These are phyloP conservation scores for Merluccius polli DNA, from an alignment of 2,797 vertebrate species.

Conservation along the genomic window DNA sequence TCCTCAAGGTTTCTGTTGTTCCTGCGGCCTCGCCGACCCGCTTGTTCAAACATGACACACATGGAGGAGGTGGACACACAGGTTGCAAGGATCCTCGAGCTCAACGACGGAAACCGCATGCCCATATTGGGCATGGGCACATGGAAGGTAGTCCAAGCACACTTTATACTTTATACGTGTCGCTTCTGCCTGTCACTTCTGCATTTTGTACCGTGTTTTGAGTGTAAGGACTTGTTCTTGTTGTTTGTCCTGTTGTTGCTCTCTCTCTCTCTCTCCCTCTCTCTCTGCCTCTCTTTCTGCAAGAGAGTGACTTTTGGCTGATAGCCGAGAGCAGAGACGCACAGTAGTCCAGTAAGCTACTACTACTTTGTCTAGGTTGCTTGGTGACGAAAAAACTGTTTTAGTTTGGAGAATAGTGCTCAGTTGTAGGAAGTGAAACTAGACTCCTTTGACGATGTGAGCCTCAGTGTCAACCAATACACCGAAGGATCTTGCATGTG, in stretches of 20 bases:
- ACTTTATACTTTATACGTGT: background rate
- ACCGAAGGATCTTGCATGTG: no score
- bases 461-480: no score
- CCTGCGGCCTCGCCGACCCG: background rate
- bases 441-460: no score
- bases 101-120: slow-evolving; percentile 70
- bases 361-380: background rate
- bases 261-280: background rate
- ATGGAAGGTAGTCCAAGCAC: slow-evolving; percentile 64
- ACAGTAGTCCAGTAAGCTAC: background rate
- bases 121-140: slow-evolving; percentile 75
- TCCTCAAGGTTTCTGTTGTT: background rate
- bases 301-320: background rate
- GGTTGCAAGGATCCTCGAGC: slow-evolving; percentile 47
- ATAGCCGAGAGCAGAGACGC: background rate
- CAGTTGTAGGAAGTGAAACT: no score
- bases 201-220: background rate
- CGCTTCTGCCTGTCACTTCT: slow-evolving; percentile 1
- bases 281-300: background rate
- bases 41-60: background rate
- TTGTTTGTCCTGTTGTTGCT: background rate
- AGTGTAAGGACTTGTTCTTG: background rate
- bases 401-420: background rate
- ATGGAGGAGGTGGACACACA: slow-evolving; percentile 32
- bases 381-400: background rate